Evolutionary conservation across 1,140 invertebrate species (phyloP).

Genomic region (Platorchestia sp.): DNA sequence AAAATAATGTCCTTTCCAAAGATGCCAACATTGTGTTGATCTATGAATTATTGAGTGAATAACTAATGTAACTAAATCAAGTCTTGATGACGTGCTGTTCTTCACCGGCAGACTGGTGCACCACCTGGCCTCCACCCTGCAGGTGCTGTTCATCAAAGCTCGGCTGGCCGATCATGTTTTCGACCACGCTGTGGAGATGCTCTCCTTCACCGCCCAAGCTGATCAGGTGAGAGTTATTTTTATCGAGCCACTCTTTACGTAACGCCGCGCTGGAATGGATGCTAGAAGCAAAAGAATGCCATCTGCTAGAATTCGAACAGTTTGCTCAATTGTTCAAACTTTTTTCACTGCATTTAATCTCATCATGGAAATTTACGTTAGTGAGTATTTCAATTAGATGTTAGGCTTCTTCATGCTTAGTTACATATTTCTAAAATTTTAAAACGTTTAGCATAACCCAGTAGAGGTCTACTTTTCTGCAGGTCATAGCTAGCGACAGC

Average conservation of each 20-base stretch:
- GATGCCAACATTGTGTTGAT: background rate
- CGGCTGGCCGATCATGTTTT: slow-evolving; percentile 89
- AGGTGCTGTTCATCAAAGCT: slow-evolving; percentile 83
- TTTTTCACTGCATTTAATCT: too few relatives aligned
- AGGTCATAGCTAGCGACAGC: too few relatives aligned
- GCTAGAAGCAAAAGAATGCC: too few relatives aligned
- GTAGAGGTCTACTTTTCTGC: too few relatives aligned
- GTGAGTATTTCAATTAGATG: too few relatives aligned
- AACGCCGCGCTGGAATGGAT: too few relatives aligned
- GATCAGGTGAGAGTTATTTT: background rate
- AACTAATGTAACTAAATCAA: background rate
- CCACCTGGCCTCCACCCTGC: slow-evolving; percentile 84
- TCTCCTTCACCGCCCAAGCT: slow-evolving; percentile 73
- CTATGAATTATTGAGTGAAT: background rate
- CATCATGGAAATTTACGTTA: too few relatives aligned
- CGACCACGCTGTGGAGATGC: slow-evolving; percentile 80
- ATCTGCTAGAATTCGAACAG: too few relatives aligned
- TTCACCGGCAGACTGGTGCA: slow-evolving; percentile 78
- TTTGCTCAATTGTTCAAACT: too few relatives aligned
- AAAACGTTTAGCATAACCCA: too few relatives aligned
- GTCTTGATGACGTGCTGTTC: background rate
- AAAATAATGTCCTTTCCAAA: background rate
- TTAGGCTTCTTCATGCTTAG: too few relatives aligned
- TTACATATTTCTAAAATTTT: too few relatives aligned
- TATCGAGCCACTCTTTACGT: background rate